Evolutionary conservation across 1,140 invertebrate species (phyloP).

Genomic region (Temnothorax curvispinosus): DNA sequence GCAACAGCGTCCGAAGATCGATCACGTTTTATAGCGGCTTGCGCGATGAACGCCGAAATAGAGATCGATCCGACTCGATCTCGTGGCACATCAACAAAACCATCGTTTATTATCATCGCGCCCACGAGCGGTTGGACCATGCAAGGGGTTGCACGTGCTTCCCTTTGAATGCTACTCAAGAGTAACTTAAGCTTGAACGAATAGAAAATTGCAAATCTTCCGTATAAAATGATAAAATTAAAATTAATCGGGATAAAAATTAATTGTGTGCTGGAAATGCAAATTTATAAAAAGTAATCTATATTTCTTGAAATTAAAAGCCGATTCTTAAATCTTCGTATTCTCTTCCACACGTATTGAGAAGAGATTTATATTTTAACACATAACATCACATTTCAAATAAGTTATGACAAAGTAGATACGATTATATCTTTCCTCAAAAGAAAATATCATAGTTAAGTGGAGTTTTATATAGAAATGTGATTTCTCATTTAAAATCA

Average conservation of each 20-base stretch:
- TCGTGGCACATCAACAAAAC: background rate
- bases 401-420: background rate
- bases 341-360: background rate
- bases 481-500: background rate
- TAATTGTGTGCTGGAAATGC: background rate
- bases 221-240: background rate
- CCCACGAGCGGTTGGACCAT: background rate
- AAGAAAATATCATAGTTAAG: background rate
- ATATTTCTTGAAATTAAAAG: background rate
- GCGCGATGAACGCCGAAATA: conserved; percentile 19
- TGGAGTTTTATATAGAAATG: background rate
- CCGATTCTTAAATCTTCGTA: background rate
- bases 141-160: conserved; percentile 23
- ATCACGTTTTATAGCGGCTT: conserved; percentile 38
- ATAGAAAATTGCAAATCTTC: background rate
- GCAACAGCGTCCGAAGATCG: conserved; percentile 32
- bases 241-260: background rate
- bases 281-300: background rate
- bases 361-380: background rate
- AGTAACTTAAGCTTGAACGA: background rate
- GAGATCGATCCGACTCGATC: conserved; percentile 40
- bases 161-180: background rate
- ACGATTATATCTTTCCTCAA: background rate
- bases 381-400: background rate
- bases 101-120: background rate